These are phyloP conservation scores for Chrysina gloriosa DNA, from an alignment of 2,888 invertebrate species.

Conservation along the genomic window DNA sequence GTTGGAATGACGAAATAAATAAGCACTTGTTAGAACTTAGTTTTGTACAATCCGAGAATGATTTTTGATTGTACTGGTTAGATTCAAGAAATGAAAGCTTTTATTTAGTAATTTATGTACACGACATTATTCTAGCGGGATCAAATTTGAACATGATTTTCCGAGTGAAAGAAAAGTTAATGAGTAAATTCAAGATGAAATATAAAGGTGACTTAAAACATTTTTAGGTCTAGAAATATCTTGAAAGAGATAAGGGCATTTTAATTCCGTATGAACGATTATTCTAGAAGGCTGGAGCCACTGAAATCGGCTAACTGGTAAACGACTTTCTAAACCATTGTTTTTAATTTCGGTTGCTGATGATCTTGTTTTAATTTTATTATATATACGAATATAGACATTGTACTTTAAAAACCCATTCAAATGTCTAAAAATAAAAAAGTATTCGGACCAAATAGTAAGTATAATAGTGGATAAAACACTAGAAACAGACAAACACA, in stretches of 20 bases:
- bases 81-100: background rate
- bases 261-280: no score
- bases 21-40: background rate
- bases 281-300: no score
- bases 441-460: no score
- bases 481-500: no score
- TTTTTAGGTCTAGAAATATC: background rate
- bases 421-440: no score
- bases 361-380: no score
- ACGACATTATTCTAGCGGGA: background rate
- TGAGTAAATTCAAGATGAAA: background rate
- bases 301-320: no score
- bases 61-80: background rate
- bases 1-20: background rate
- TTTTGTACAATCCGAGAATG: background rate
- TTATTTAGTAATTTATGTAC: background rate
- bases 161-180: background rate
- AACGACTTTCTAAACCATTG: no score
- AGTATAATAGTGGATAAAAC: no score
- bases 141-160: background rate
- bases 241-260: background rate
- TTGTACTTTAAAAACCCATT: no score
- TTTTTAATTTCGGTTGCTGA: no score
- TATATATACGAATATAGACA: no score
- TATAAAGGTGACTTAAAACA: background rate